phyloP scores from a whole-genome alignment of 1,140 invertebrate genomes.

The Drosophila prosaltans region DNA sequence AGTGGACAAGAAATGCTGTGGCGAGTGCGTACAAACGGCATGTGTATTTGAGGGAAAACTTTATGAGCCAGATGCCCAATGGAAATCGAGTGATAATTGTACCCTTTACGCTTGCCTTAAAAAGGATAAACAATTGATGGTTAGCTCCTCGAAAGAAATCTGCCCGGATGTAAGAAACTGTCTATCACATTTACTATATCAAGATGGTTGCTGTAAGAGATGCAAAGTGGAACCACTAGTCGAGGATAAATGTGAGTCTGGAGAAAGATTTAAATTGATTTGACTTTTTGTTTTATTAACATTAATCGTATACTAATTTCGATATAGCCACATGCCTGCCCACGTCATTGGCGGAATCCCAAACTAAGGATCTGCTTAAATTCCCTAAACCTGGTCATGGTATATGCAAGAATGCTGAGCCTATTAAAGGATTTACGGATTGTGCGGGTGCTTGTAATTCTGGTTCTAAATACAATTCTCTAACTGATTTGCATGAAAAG shows the following conservation, averaged over 20 bases:
- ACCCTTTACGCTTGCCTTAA: slow-evolving; percentile 82
- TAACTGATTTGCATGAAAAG: slow-evolving; percentile 71
- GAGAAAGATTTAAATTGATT: no score
- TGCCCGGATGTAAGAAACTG: slow-evolving; percentile 87
- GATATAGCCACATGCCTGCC: slow-evolving; percentile 85
- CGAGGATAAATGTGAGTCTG: slow-evolving; percentile 76
- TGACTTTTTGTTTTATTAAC: neutral
- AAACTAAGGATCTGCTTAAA: slow-evolving; percentile 85
- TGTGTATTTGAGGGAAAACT: slow-evolving; percentile 86
- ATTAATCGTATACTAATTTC: neutral
- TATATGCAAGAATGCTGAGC: slow-evolving; percentile 85
- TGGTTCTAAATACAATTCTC: slow-evolving; percentile 85
- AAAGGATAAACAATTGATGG: slow-evolving; percentile 80
- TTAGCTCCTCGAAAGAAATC: slow-evolving; percentile 84
- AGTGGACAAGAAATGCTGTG: slow-evolving; percentile 86
- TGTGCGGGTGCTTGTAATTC: slow-evolving; percentile 88
- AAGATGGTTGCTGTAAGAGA: slow-evolving; percentile 87
- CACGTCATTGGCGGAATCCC: slow-evolving; percentile 83
- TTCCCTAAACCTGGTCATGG: slow-evolving; percentile 84
- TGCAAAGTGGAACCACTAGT: slow-evolving; percentile 85
- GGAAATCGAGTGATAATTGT: slow-evolving; percentile 88
- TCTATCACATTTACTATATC: slow-evolving; percentile 82
- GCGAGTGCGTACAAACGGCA: slow-evolving; percentile 86
- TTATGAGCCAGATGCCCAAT: slow-evolving; percentile 84
- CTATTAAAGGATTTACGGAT: slow-evolving; percentile 86